Conservation (phyloP, 2,888 invertebrate species). For the Megamerina dolium region DNA sequence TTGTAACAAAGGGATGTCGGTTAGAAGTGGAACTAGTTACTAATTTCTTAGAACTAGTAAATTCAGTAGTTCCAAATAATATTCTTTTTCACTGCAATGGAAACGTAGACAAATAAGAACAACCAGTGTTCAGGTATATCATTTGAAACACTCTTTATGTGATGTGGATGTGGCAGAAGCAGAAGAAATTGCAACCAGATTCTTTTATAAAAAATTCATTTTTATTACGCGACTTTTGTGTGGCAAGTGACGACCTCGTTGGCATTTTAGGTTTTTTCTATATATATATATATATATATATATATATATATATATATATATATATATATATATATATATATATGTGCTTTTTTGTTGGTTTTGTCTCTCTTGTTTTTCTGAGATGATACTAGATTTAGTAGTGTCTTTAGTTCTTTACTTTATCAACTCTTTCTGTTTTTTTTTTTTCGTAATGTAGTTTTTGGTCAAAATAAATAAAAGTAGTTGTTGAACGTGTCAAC, state of each 20-base stretch:
- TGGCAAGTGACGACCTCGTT: slow-evolving; percentile 25
- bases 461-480: slow-evolving; percentile 5
- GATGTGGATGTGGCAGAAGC: too few species aligned
- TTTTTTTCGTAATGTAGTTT: neutral
- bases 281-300: too few species aligned
- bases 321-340: too few species aligned
- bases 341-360: neutral
- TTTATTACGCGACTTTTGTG: slow-evolving; percentile 27
- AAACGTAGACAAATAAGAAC: too few species aligned
- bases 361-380: neutral
- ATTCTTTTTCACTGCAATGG: neutral
- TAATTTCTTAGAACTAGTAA: too few species aligned
- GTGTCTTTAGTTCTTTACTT: neutral
- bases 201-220: slow-evolving; percentile 30
- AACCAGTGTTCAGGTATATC: too few species aligned
- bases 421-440: neutral
- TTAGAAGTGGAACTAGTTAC: too few species aligned
- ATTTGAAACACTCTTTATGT: too few species aligned
- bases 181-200: slow-evolving; percentile 20
- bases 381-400: neutral
- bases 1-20: too few species aligned
- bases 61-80: too few species aligned
- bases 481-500: slow-evolving; percentile 10
- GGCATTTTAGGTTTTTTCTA: slow-evolving; percentile 21
- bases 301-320: too few species aligned